These are phyloP conservation scores for Chironomus striatipennis DNA, from an alignment of 1,140 invertebrate genomes.

Conservation along the genomic window DNA sequence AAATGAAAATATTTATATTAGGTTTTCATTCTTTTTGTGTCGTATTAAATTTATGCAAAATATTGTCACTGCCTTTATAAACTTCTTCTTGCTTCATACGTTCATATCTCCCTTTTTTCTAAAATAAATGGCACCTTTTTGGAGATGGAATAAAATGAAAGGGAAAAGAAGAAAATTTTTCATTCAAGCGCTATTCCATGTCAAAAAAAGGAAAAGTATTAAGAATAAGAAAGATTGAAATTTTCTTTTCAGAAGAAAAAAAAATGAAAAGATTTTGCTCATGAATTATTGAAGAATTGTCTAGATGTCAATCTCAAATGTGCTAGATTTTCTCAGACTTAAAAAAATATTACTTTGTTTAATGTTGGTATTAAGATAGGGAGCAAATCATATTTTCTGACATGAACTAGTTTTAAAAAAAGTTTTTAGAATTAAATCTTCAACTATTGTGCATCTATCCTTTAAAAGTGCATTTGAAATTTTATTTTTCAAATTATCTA, in stretches of 20 bases:
- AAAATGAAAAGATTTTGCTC: too few species aligned
- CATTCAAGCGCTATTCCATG: not conserved
- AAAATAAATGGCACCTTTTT: not conserved
- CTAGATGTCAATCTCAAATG: not conserved
- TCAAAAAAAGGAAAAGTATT: not conserved
- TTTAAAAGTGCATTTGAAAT: too few species aligned
- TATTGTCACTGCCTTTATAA: not conserved
- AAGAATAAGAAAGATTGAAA: not conserved
- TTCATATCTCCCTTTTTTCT: too few species aligned
- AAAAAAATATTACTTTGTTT: not conserved
- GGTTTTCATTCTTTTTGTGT: not conserved
- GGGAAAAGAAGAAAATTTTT: not conserved
- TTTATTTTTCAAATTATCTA: too few species aligned
- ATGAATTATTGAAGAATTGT: not conserved
- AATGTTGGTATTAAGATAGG: too few species aligned
- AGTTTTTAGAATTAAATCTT: too few species aligned
- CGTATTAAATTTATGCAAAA: slow-evolving; percentile 19
- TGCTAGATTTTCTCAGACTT: not conserved
- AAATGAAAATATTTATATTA: slow-evolving; percentile 23
- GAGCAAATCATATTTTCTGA: too few species aligned
- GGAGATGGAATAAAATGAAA: not conserved
- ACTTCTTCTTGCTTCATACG: too few species aligned
- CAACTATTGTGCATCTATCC: too few species aligned
- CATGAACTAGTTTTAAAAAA: too few species aligned
- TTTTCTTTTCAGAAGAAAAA: not conserved